Percentiles rank a stretch among this genome's conserved stretches.
Conservation (phyloP, 2,797 vertebrate species). For the Parauchenoglanis punctatus region DNA sequence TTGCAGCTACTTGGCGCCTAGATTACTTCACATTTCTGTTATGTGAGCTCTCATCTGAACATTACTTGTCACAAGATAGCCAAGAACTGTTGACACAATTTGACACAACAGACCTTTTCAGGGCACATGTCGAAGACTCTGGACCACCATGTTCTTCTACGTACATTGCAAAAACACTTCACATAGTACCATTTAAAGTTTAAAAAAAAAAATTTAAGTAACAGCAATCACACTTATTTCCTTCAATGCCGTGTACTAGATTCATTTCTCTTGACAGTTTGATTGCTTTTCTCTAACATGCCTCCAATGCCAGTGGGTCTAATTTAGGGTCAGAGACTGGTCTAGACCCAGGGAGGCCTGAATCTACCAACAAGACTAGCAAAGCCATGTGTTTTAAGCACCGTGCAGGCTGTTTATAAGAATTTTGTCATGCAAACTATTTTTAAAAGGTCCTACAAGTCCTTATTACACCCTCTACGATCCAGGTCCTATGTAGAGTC, state of each 20-base stretch:
- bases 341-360: slow-evolving; percentile 40
- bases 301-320: slow-evolving; percentile 61
- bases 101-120: slow-evolving; percentile 52
- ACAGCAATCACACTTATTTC: slow-evolving; percentile 62
- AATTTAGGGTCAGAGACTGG: slow-evolving; percentile 64
- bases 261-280: slow-evolving; percentile 61
- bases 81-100: slow-evolving; percentile 63
- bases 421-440: slow-evolving; percentile 21
- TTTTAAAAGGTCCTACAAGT: slow-evolving; percentile 6
- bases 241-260: slow-evolving; percentile 54
- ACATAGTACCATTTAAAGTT: slow-evolving; percentile 28
- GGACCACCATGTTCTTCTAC: not conserved
- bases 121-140: slow-evolving; percentile 26
- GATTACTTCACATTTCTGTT: slow-evolving; percentile 79
- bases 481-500: not conserved
- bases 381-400: slow-evolving; percentile 38
- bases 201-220: slow-evolving; percentile 9
- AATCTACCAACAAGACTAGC: slow-evolving; percentile 11
- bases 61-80: slow-evolving; percentile 64
- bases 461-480: not conserved
- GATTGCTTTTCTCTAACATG: slow-evolving; percentile 64
- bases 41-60: slow-evolving; percentile 66
- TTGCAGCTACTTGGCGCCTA: slow-evolving; percentile 71
- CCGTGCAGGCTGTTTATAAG: slow-evolving; percentile 25
- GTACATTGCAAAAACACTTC: slow-evolving; percentile 9